These are phyloP conservation scores for Apostichopus parvimensis DNA, from an alignment of 35 echinoderm and acorn worm species.

Conservation along the genomic window DNA sequence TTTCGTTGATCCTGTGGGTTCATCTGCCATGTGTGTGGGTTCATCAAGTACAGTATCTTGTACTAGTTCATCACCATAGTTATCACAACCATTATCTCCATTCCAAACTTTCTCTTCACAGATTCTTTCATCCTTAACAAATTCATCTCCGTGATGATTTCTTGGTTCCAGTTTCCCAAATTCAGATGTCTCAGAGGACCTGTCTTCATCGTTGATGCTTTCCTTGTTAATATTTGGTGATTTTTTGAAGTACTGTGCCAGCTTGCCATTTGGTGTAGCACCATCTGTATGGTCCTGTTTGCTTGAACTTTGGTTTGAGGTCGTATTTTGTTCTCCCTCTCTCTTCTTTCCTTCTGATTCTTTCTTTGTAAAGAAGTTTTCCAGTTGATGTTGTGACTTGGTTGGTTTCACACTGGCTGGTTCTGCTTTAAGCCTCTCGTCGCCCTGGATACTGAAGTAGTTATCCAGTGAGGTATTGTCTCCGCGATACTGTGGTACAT, in stretches of 20 bases:
- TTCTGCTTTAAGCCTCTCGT: background rate
- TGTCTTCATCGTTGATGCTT: too few species aligned
- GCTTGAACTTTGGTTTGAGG: background rate
- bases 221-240: background rate
- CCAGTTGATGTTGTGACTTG: constrained; percentile 26
- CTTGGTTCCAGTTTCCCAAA: too few species aligned
- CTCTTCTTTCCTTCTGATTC: background rate
- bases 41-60: background rate
- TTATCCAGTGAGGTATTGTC: constrained; percentile 59
- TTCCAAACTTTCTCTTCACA: background rate
- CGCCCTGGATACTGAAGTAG: constrained; percentile 52
- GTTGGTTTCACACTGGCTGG: background rate
- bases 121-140: too few species aligned
- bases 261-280: background rate
- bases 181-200: too few species aligned
- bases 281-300: background rate
- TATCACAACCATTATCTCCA: too few species aligned
- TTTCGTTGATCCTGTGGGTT: background rate
- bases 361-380: constrained; percentile 28
- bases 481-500: constrained; percentile 25
- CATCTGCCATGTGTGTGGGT: background rate
- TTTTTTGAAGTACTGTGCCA: background rate
- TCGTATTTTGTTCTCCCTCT: background rate
- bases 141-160: too few species aligned
- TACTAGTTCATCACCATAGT: too few species aligned